Evolutionary conservation across 2,888 invertebrate species (phyloP).

Genomic region (Phaonia tiefii): DNA sequence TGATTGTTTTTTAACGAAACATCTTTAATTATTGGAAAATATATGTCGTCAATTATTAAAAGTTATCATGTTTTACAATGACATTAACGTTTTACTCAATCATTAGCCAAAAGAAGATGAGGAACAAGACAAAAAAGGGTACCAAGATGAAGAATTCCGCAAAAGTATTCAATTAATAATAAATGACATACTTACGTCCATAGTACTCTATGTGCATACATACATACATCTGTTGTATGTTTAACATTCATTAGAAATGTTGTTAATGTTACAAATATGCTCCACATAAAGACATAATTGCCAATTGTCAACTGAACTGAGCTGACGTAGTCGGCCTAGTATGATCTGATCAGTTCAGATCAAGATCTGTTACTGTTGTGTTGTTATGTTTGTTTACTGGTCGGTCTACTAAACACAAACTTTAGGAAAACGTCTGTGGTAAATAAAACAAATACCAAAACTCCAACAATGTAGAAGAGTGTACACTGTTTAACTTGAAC

Average conservation of each 20-base stretch:
- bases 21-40: too few species aligned
- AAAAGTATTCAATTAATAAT: conserved; percentile 15
- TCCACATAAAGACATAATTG: conserved; percentile 68
- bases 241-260: conserved; percentile 67
- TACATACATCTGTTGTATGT: conserved; percentile 29
- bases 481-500: too few species aligned
- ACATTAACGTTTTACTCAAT: conserved; percentile 17
- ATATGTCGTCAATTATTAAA: neutral
- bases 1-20: too few species aligned
- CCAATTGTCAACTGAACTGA: conserved; percentile 66
- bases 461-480: too few species aligned
- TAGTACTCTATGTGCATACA: conserved; percentile 11
- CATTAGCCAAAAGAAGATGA: neutral
- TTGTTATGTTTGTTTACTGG: conserved; percentile 25
- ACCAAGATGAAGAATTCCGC: neutral
- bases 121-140: too few species aligned
- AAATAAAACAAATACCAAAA: conserved; percentile 51
- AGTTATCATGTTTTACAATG: neutral
- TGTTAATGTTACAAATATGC: conserved; percentile 59
- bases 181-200: neutral
- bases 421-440: conserved; percentile 3
- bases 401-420: conserved; percentile 42
- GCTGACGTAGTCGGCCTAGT: neutral
- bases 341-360: neutral
- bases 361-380: neutral